These are phyloP conservation scores for Drosophila neutralis DNA, from an alignment of 2,888 invertebrate species.

Conservation along the genomic window DNA sequence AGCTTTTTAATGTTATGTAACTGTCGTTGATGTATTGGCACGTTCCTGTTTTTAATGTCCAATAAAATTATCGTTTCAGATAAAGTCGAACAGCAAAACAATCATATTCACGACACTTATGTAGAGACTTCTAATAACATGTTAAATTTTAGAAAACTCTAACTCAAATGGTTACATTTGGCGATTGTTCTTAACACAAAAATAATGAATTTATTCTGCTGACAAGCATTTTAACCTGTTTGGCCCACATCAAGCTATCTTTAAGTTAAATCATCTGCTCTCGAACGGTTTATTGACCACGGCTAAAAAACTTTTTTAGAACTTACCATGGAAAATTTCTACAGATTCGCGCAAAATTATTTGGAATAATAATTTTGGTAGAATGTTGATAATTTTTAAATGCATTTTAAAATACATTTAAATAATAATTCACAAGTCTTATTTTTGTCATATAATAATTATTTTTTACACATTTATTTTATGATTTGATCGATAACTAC, in stretches of 20 bases:
- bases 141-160: constrained; percentile 14
- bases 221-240: constrained; percentile 1
- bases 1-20: constrained; percentile 72
- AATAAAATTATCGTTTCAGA: constrained; percentile 71
- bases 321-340: not conserved
- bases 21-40: constrained; percentile 60
- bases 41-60: constrained; percentile 76
- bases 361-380: not conserved
- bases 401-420: not conserved
- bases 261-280: constrained; percentile 5
- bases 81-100: constrained; percentile 50
- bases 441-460: not conserved
- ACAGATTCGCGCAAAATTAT: not conserved
- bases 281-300: constrained; percentile 8
- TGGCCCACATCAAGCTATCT: constrained; percentile 20
- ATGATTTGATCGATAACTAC: no score
- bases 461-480: not conserved
- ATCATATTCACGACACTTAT: constrained; percentile 10
- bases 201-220: not conserved
- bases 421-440: not conserved
- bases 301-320: constrained; percentile 1
- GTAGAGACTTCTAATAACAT: constrained; percentile 7
- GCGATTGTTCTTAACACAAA: not conserved
- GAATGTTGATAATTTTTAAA: not conserved
- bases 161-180: not conserved